Evolutionary conservation across 1,140 invertebrate genomes (phyloP).

Genomic region (Drosophila mauritiana): DNA sequence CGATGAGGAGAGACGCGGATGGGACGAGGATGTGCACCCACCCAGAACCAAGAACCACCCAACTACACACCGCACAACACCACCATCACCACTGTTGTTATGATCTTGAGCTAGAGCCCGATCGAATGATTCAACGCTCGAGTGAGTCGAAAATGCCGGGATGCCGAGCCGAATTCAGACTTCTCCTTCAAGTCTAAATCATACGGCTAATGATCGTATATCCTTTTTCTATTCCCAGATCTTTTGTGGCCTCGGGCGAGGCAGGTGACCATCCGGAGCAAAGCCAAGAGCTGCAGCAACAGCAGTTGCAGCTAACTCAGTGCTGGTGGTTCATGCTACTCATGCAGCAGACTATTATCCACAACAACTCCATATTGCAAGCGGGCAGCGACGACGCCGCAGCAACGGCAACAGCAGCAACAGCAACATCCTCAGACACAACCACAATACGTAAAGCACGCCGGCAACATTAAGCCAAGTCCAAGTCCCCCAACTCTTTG

Average conservation of each 20-base stretch:
- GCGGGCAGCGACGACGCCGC: constrained; percentile 8
- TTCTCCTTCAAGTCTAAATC: background rate
- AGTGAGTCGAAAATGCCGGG: constrained; percentile 81
- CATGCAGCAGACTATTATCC: constrained; percentile 78
- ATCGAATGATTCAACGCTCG: constrained; percentile 79
- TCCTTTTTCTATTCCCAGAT: constrained; percentile 46
- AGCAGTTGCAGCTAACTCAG: constrained; percentile 67
- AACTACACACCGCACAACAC: constrained; percentile 40
- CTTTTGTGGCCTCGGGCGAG: constrained; percentile 77
- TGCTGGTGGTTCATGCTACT: constrained; percentile 83
- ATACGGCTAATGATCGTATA: background rate
- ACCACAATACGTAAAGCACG: constrained; percentile 32
- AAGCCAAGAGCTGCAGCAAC: constrained; percentile 45
- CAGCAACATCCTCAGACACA: constrained; percentile 16
- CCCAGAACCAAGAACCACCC: constrained; percentile 14
- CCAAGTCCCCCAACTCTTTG: constrained; percentile 4
- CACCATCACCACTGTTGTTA: constrained; percentile 33
- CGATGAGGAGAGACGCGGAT: constrained; percentile 15
- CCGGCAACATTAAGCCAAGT: constrained; percentile 43
- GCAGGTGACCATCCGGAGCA: constrained; percentile 25
- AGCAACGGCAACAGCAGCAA: constrained; percentile 12
- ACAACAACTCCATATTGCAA: constrained; percentile 55
- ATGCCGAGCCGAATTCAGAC: constrained; percentile 33
- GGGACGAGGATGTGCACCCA: constrained; percentile 16
- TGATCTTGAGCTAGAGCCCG: constrained; percentile 46